These are phyloP conservation scores for Gasteruption jaculator DNA, from an alignment of 2,888 invertebrate genomes.

Conservation along the genomic window DNA sequence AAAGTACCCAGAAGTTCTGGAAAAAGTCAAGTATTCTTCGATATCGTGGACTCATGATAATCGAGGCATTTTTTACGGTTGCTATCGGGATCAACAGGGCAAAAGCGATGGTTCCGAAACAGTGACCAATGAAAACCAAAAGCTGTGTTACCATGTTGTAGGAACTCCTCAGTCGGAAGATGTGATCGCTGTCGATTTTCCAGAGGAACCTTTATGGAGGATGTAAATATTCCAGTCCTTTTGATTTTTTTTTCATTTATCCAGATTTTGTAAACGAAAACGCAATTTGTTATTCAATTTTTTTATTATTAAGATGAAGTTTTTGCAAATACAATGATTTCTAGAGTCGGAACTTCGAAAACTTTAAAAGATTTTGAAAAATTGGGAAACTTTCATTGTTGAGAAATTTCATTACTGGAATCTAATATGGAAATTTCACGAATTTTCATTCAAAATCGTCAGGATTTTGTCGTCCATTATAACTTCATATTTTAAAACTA, in stretches of 20 bases:
- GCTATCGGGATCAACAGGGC: conserved; percentile 76
- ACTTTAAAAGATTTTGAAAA: no score
- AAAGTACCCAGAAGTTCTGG: conserved; percentile 84
- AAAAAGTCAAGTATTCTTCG: conserved; percentile 87
- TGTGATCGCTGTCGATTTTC: conserved; percentile 82
- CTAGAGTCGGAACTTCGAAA: no score
- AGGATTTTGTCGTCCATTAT: no score
- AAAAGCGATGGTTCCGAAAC: conserved; percentile 93
- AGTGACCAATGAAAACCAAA: conserved; percentile 81
- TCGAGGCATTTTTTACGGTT: conserved; percentile 89
- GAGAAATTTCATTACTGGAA: no score
- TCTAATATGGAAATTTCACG: no score
- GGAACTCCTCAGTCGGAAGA: conserved; percentile 84
- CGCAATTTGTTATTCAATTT: conserved; percentile 6
- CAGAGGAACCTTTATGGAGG: conserved; percentile 87
- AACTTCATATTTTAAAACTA: no score
- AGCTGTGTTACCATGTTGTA: conserved; percentile 86
- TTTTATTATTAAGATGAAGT: no score
- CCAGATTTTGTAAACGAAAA: no score
- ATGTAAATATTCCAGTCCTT: conserved; percentile 77
- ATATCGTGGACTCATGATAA: conserved; percentile 95
- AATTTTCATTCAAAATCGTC: no score
- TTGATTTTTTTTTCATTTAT: no score
- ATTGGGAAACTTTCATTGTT: no score
- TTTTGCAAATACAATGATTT: no score